Evolutionary conservation across 2,113 vertebrate genomes (phyloP), one percentile per base, ranked within the genome.

Genomic region (Paradoxurus hermaphroditus): DNA sequence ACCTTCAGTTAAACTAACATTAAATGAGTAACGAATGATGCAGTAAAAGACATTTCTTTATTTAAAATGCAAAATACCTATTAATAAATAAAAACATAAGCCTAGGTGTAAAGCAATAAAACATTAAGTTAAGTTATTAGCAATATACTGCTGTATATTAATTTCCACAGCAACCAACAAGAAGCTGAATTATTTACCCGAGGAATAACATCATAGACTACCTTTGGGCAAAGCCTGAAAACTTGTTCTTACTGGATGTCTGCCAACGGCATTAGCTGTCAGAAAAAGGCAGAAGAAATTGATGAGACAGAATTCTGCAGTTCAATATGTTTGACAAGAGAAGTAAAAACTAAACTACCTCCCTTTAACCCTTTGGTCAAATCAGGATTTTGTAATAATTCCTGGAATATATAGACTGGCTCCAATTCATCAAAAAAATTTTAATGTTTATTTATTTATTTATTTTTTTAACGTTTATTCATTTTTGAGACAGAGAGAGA

Each of bases 81-180:
- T 97, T 94, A 94, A 98, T 95, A 97, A 98, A 91, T 96, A 96
- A 97, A 96, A 94, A 90, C 63, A 82, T 96, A 97, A 97, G 86
- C 91, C 94, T 78, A 87, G 62, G 29, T n/a, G 79, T 97, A 86
- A 83, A 91, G 87, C 93, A 97, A 96, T 98, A 98, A 95, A 90
- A 68, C 31, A 94, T 97, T 94, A 90, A 85, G 96, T 90, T 73
- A 96, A 90, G 1, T 96, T 97, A 96, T 95, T 96, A 97, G 72
- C 4, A 79, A 53, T 90, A 73, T 91, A 31, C 3, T 93, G 68
- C 49, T 65, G 62, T 90, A 85, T 92, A 96, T 95, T 95, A 97
- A 95, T 96, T 97, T 94, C 78, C 96, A 73, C 36, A 97, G 86
- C 88, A 98, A 95, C 82, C 94, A 96, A 97, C 39, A 31, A 88